phyloP scores from a whole-genome alignment of 2,888 invertebrate species.

The Caenorhabditis macrosperma region DNA sequence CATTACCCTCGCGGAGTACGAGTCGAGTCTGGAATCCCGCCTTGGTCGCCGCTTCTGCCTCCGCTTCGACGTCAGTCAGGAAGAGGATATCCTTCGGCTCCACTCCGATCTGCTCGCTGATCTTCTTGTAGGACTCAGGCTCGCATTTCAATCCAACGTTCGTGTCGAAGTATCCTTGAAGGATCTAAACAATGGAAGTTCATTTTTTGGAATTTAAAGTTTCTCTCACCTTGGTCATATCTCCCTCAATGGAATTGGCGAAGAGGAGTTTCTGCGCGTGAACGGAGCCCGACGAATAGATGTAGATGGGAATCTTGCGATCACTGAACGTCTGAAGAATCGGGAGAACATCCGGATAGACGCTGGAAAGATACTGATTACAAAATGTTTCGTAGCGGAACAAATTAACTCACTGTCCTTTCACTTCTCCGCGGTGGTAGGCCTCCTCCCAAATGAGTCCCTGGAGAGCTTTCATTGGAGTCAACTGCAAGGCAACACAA shows the following conservation, averaged over 20 bases:
- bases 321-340: constrained; percentile 85
- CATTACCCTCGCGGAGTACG: constrained; percentile 89
- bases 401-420: constrained; percentile 89
- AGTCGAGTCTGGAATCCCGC: constrained; percentile 87
- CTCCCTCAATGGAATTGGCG: constrained; percentile 87
- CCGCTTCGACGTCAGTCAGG: constrained; percentile 90
- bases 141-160: constrained; percentile 89
- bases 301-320: constrained; percentile 87
- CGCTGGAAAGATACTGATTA: constrained; percentile 81
- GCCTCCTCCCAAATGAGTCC: constrained; percentile 92
- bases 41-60: constrained; percentile 88
- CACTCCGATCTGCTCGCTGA: constrained; percentile 85
- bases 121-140: constrained; percentile 87
- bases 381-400: not conserved
- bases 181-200: constrained; percentile 82
- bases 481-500: constrained; percentile 65
- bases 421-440: constrained; percentile 87
- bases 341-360: constrained; percentile 89
- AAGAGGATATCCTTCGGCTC: constrained; percentile 87
- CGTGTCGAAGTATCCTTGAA: constrained; percentile 91
- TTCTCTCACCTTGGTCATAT: constrained; percentile 84
- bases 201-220: not conserved
- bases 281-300: constrained; percentile 94
- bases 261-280: constrained; percentile 93
- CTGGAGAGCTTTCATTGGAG: constrained; percentile 90